Percentiles rank a stretch among this genome's conserved stretches.
Evolutionary conservation across 2,113 vertebrate genomes (phyloP).

Genomic region (Pogona vitticeps): DNA sequence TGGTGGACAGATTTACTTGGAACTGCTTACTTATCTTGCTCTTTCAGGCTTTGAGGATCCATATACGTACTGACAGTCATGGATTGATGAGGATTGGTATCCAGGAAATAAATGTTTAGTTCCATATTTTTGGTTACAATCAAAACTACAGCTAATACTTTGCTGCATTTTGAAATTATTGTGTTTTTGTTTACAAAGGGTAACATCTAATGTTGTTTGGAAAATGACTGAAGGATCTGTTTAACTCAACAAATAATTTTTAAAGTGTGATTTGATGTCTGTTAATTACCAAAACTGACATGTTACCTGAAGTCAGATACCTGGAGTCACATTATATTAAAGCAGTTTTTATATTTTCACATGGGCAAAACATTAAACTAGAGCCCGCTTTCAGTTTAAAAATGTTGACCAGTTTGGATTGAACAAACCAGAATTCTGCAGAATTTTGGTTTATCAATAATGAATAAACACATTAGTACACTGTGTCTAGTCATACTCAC

Average conservation of each 20-base stretch:
- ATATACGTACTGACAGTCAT: background rate
- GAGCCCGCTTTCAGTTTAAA: background rate
- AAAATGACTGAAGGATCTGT: background rate
- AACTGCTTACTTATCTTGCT: conserved; percentile 63
- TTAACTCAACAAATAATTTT: too few relatives aligned
- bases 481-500: too few relatives aligned
- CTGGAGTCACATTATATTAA: background rate
- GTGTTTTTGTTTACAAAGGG: background rate
- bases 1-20: conserved; percentile 37
- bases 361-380: background rate
- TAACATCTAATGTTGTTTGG: background rate
- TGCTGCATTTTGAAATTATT: fast-evolving
- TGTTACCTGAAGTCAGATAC: background rate
- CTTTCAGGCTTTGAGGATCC: conserved; percentile 54
- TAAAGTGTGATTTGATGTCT: background rate
- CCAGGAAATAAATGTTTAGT: background rate
- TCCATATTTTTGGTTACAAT: background rate
- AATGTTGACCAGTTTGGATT: too few relatives aligned
- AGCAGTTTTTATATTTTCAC: background rate
- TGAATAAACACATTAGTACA: too few relatives aligned
- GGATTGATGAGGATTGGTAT: conserved; percentile 9
- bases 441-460: too few relatives aligned
- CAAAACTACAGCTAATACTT: background rate
- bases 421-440: too few relatives aligned
- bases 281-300: background rate